Percentiles rank a stretch among this genome's conserved stretches.
Evolutionary conservation across 1,140 invertebrate species (phyloP).

Genomic region (Schmidtea mediterranea): DNA sequence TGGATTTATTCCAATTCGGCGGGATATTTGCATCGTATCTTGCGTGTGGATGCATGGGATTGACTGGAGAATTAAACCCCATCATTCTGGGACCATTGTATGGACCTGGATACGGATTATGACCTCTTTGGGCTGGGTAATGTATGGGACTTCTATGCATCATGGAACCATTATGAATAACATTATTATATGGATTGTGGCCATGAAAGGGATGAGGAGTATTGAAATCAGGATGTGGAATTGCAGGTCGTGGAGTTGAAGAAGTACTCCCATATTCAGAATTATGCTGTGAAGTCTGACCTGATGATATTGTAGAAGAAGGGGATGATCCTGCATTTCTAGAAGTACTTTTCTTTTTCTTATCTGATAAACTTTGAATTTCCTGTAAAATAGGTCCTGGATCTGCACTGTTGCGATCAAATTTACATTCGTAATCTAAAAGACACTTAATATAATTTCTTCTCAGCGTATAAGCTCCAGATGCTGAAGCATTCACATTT

Average conservation of each 20-base stretch:
- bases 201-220: too few relatives aligned
- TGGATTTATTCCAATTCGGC: too few relatives aligned
- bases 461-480: conserved; percentile 71
- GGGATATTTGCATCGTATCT: too few relatives aligned
- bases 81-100: too few relatives aligned
- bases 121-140: too few relatives aligned
- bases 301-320: neutral
- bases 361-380: conserved; percentile 24
- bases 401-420: conserved; percentile 75
- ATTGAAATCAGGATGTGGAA: too few relatives aligned
- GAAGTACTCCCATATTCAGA: neutral
- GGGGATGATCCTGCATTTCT: conserved; percentile 1
- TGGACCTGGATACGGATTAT: too few relatives aligned
- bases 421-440: conserved; percentile 75
- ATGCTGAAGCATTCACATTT: conserved; percentile 75
- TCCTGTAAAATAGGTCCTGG: conserved; percentile 76
- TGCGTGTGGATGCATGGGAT: too few relatives aligned
- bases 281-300: neutral
- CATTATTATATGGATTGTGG: too few relatives aligned
- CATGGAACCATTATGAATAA: too few relatives aligned
- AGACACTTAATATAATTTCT: conserved; percentile 93
- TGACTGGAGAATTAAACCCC: too few relatives aligned
- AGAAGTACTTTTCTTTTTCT: conserved; percentile 13
- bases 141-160: too few relatives aligned
- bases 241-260: neutral